phyloP scores from a whole-genome alignment of 2,888 invertebrate genomes.

The Amiota mariae region DNA sequence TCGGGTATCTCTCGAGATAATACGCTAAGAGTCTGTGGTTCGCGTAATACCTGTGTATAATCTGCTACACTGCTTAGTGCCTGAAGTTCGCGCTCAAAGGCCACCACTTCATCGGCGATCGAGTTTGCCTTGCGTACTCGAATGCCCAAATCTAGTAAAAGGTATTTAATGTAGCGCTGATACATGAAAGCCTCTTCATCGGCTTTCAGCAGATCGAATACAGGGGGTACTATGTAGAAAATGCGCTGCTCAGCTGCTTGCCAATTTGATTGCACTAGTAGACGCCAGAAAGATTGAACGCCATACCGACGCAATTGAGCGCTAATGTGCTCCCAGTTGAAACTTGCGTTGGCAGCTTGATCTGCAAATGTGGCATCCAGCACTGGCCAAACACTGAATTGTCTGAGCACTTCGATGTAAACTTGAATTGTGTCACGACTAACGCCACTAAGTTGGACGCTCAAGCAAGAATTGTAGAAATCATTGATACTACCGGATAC shows the following conservation, averaged over 20 bases:
- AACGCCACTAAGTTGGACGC: constrained; percentile 33
- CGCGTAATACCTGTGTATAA: constrained; percentile 52
- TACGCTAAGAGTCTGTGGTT: constrained; percentile 56
- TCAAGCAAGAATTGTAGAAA: constrained; percentile 61
- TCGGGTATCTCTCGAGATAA: constrained; percentile 51
- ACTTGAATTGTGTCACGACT: constrained; percentile 47
- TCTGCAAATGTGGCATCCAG: constrained; percentile 49
- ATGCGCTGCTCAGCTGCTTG: constrained; percentile 63
- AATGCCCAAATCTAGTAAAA: constrained; percentile 63
- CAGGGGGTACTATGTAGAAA: constrained; percentile 62
- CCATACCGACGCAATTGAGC: constrained; percentile 64
- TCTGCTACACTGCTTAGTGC: constrained; percentile 37
- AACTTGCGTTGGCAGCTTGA: constrained; percentile 30
- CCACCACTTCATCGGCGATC: constrained; percentile 59
- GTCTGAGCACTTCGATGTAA: constrained; percentile 54
- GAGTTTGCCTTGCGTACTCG: constrained; percentile 60
- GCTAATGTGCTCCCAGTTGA: constrained; percentile 61
- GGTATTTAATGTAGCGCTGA: constrained; percentile 62
- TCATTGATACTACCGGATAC: constrained; percentile 29
- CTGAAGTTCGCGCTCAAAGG: constrained; percentile 58
- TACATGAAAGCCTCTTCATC: constrained; percentile 59
- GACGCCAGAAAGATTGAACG: constrained; percentile 59
- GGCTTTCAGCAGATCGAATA: constrained; percentile 56
- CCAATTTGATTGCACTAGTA: constrained; percentile 67
- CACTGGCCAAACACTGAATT: constrained; percentile 59